These are phyloP conservation scores for Nasonia oneida DNA, from an alignment of 2,888 invertebrate species.

Conservation along the genomic window DNA sequence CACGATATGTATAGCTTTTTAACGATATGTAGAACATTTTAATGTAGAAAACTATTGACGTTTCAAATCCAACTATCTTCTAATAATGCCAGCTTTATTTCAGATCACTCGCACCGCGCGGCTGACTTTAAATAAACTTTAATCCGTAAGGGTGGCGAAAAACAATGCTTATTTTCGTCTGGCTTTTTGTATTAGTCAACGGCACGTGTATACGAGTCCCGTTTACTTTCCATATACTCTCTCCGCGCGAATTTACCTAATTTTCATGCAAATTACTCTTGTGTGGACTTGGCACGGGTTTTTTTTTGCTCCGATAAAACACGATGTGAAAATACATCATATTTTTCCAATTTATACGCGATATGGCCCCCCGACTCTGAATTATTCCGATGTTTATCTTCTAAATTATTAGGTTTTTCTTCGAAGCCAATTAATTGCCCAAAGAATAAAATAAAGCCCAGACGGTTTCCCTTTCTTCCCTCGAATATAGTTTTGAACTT, in stretches of 20 bases:
- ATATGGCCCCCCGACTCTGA: background rate
- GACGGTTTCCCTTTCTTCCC: background rate
- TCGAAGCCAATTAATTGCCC: too few relatives aligned
- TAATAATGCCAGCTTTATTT: background rate
- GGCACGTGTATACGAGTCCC: background rate
- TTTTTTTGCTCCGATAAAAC: background rate
- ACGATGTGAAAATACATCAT: background rate
- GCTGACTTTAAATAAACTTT: background rate
- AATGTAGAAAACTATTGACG: background rate
- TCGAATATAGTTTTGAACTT: conserved; percentile 41
- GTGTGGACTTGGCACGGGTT: background rate
- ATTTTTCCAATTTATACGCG: background rate
- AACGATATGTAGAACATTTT: background rate
- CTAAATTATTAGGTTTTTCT: too few relatives aligned
- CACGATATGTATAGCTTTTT: background rate
- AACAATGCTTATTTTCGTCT: background rate
- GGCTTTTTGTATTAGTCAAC: too few relatives aligned
- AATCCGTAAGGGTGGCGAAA: background rate
- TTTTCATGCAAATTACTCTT: background rate
- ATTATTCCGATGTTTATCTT: background rate
- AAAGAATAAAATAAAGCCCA: background rate
- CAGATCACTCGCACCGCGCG: background rate
- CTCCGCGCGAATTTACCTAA: background rate
- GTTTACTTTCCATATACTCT: background rate
- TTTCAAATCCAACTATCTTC: background rate